Evolutionary conservation across 2,797 vertebrate genomes (phyloP), one percentile per base, ranked within the genome.

Genomic region (Chelmon rostratus): DNA sequence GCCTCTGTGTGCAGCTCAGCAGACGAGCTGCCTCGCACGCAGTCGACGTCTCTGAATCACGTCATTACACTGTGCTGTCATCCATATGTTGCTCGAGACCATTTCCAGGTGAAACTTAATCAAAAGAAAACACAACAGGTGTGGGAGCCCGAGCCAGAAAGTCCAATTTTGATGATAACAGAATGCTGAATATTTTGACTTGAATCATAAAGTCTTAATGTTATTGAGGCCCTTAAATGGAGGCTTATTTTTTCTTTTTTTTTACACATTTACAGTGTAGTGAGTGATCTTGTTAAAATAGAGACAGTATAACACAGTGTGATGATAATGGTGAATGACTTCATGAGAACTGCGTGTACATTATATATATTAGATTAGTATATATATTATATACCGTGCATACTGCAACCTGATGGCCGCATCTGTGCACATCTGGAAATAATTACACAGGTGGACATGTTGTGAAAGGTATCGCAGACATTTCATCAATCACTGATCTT

Each of bases 1-100:
- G 66, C 73, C 54, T 72, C 23, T 25, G 16, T 52, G 58, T 65
- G 61, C 50, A 79, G 77, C 80, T 81, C 33, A 81, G 70, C 65
- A 69, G 70, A 52, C 1, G 4, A 67, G 56, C 47, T 80, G 54
- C 58, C 71, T 68, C 57, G 40, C 35, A 66, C 38, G 42, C 46
- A 42, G 44, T 61, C 63, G 75, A 56, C 59, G 54, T 68, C 47
- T 70, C 35, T 49, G 33, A 28, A 70, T 68, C 67, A 78, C 42
- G 59, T 58, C 62, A 74, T 66, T 33, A 35, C 31, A 28, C 6
- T 37, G 23, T 52, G 59, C 25, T 37, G 31, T 66, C 40, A 37
- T 44, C 54, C 40, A 61, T 11, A 56, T 52, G 40, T 74, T 58
- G 52, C 42, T 52, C 25, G 21, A 50, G 50, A 68, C 28, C 21